Percentiles rank a stretch among this genome's conserved stretches.
Conservation (phyloP, 2,888 invertebrate species). For the Cantharis nigra region DNA sequence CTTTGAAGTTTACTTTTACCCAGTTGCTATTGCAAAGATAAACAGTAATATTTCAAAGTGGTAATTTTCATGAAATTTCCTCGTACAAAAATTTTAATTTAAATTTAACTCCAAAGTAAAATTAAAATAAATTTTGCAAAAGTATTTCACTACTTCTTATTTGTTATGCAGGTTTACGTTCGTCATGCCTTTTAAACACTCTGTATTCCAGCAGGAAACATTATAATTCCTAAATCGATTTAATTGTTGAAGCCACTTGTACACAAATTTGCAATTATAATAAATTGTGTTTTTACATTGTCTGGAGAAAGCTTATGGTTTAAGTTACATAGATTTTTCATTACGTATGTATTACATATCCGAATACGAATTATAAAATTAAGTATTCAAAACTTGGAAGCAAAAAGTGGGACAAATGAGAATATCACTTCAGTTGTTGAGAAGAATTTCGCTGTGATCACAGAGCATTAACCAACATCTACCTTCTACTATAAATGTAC, state of each 20-base stretch:
- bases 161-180: not conserved
- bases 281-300: not conserved
- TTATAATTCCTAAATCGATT: not conserved
- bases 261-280: not conserved
- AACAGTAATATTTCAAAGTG: not conserved
- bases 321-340: not conserved
- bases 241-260: not conserved
- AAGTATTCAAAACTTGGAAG: not conserved
- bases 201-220: not conserved
- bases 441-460: not conserved
- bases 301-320: not conserved
- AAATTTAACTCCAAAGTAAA: not conserved
- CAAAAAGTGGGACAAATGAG: not conserved
- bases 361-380: not conserved
- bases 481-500: not conserved
- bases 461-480: not conserved
- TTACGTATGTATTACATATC: not conserved
- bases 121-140: not conserved
- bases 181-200: not conserved
- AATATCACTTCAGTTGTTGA: not conserved
- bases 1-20: not conserved
- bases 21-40: not conserved
- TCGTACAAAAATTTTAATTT: not conserved
- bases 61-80: not conserved
- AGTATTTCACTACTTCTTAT: not conserved